Conservation (phyloP, 2,113 vertebrate genomes). For the Boleophthalmus pectinirostris region DNA sequence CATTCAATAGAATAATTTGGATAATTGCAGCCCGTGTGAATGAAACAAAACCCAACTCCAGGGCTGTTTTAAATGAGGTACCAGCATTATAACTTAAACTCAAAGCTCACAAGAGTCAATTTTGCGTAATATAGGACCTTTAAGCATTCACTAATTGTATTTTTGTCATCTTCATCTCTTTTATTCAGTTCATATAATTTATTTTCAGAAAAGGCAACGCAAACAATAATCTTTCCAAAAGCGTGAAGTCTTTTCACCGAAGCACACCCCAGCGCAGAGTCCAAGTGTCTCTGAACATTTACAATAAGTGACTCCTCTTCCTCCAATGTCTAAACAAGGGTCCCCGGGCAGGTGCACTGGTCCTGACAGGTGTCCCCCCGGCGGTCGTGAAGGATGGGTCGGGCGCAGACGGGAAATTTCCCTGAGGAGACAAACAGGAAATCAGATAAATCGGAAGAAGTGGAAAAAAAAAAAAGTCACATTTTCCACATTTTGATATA, state of each 20-base stretch:
- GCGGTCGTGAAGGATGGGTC: neutral
- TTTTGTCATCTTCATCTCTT: neutral
- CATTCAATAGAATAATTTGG: no score
- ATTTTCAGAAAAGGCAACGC: neutral
- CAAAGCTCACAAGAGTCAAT: no score
- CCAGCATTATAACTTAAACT: no score
- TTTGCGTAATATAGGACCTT: no score
- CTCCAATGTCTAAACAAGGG: neutral
- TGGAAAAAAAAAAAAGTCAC: no score
- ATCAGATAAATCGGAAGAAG: neutral
- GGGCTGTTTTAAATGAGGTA: no score
- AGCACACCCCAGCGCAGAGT: neutral
- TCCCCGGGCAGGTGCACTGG: neutral
- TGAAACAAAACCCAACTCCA: no score
- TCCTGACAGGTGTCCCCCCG: neutral
- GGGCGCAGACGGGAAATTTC: neutral
- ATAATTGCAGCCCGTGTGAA: no score
- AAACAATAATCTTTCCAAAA: neutral
- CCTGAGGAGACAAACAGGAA: slow-evolving; percentile 1
- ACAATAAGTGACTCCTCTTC: neutral
- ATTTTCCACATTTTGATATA: no score
- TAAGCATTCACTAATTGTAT: neutral
- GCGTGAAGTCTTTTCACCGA: neutral
- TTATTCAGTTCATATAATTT: neutral
- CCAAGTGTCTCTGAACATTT: neutral